Evolutionary conservation across 2,113 vertebrate species (phyloP).

Genomic region (Amblyopsis rosae): DNA sequence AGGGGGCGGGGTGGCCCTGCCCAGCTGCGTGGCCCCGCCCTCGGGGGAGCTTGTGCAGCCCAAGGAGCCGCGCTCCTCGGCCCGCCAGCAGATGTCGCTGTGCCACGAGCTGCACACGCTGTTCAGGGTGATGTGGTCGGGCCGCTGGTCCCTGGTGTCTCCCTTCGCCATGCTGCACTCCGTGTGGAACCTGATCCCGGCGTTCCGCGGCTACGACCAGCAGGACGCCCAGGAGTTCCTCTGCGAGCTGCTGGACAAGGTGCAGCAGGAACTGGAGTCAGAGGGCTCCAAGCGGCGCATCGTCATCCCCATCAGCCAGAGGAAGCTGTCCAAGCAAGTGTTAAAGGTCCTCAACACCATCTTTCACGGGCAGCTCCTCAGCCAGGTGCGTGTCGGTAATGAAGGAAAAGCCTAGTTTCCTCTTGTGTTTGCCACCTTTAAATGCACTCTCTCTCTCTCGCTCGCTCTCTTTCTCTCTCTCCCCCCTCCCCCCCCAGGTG

Average conservation of each 20-base stretch:
- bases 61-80: constrained; percentile 87
- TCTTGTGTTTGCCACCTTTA: too few relatives aligned
- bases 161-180: constrained; percentile 99
- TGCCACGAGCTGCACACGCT: constrained; percentile 98
- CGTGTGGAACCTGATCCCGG: constrained; percentile 96
- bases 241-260: constrained; percentile 95
- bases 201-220: constrained; percentile 95
- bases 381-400: constrained; percentile 83
- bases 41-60: constrained; percentile 87
- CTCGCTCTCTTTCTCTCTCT: too few relatives aligned
- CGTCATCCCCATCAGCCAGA: constrained; percentile 95
- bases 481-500: constrained; percentile 74
- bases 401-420: too few relatives aligned
- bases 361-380: constrained; percentile 97
- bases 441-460: too few relatives aligned
- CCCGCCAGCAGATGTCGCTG: constrained; percentile 93
- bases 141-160: constrained; percentile 95
- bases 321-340: constrained; percentile 97
- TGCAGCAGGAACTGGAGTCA: constrained; percentile 96
- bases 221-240: constrained; percentile 99
- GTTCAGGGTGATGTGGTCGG: constrained; percentile 99
- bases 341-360: constrained; percentile 99
- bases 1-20: constrained; percentile 58
- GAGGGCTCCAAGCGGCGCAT: constrained; percentile 90
- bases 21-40: constrained; percentile 53